These are phyloP conservation scores for Asarcornis scutulata DNA, from an alignment of 2,113 vertebrate genomes.

Conservation along the genomic window DNA sequence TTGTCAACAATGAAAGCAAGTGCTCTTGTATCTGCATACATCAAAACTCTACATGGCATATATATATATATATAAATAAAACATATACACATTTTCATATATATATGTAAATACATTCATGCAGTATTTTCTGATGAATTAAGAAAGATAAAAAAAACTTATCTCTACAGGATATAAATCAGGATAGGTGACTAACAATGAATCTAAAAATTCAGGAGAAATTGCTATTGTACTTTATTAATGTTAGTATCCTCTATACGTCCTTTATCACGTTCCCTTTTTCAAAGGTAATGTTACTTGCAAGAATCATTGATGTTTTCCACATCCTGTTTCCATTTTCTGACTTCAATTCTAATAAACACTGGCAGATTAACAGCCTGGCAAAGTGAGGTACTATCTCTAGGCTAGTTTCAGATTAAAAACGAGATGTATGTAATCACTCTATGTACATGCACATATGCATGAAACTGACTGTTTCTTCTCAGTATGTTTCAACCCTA, in stretches of 20 bases:
- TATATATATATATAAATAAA: rapidly evolving
- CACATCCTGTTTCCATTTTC: not conserved
- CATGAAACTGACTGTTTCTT: not conserved
- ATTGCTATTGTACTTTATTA: not conserved
- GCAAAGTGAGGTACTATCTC: not conserved
- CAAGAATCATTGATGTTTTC: not conserved
- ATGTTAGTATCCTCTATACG: not conserved
- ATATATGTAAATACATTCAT: too few species aligned
- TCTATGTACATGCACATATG: not conserved
- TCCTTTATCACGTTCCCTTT: not conserved
- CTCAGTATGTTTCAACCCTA: not conserved
- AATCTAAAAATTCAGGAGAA: not conserved
- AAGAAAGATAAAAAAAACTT: not conserved
- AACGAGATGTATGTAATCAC: not conserved
- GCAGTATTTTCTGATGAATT: not conserved
- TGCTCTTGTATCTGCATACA: not conserved
- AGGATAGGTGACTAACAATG: not conserved
- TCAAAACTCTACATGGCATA: not conserved
- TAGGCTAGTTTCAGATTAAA: not conserved
- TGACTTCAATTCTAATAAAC: not conserved
- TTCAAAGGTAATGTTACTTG: not conserved
- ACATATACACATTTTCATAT: not conserved
- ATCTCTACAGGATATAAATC: not conserved
- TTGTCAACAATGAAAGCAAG: not conserved
- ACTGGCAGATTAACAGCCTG: not conserved